Evolutionary conservation across 2,797 vertebrate genomes (phyloP).

Genomic region (Chaetophractus vellerosus): DNA sequence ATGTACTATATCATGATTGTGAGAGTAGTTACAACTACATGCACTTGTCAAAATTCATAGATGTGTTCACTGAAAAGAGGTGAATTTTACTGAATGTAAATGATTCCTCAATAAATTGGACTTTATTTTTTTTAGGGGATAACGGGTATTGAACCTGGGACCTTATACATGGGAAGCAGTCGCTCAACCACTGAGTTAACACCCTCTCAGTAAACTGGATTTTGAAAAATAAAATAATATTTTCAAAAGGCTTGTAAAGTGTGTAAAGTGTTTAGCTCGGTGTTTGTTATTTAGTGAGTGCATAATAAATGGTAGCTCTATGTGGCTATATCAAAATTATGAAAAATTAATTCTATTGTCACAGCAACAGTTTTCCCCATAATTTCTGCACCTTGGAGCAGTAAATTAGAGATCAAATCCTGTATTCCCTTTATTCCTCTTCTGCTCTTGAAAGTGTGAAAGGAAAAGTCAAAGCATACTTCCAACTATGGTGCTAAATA

Average conservation of each 20-base stretch:
- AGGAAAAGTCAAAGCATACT: not conserved
- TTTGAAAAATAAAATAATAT: slow-evolving; percentile 33
- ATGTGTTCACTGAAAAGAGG: not conserved
- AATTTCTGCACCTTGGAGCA: not conserved
- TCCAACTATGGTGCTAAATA: not conserved
- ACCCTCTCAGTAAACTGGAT: no score
- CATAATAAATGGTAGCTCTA: not conserved
- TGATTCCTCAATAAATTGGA: not conserved
- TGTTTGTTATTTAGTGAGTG: not conserved
- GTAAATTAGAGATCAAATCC: not conserved
- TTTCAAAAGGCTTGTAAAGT: not conserved
- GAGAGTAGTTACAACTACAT: not conserved
- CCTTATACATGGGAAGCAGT: no score
- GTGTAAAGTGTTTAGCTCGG: not conserved
- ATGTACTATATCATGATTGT: not conserved
- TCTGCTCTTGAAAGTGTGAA: slow-evolving; percentile 1
- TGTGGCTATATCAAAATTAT: not conserved
- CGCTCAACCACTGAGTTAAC: no score
- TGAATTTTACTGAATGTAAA: not conserved
- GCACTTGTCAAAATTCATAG: not conserved
- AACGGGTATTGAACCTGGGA: no score
- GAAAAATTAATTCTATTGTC: not conserved
- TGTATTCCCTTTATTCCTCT: not conserved
- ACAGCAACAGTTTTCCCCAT: not conserved
- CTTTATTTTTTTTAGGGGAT: no score